Conservation (phyloP, 2,888 invertebrate genomes). For the Hyalella azteca region DNA sequence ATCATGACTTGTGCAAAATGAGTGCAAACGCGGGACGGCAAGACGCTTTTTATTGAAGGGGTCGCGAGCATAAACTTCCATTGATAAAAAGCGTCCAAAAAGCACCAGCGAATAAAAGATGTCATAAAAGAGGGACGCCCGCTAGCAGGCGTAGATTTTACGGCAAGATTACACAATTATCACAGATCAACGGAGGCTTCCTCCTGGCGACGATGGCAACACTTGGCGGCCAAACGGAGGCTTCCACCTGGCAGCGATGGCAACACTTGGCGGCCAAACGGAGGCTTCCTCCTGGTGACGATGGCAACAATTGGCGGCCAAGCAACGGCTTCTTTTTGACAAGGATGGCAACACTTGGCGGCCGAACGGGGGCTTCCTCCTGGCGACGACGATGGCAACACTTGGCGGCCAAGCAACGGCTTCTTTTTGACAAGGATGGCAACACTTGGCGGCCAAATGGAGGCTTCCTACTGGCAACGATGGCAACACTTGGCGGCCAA, state of each 20-base stretch:
- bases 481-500: too few relatives aligned
- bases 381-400: too few relatives aligned
- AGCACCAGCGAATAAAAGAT: background rate
- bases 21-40: background rate
- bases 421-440: too few relatives aligned
- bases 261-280: too few relatives aligned
- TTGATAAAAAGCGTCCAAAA: constrained; percentile 24
- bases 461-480: too few relatives aligned
- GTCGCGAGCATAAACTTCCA: background rate
- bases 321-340: too few relatives aligned
- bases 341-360: too few relatives aligned
- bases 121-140: constrained; percentile 14
- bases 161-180: background rate
- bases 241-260: background rate
- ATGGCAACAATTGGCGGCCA: too few relatives aligned
- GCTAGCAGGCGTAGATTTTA: constrained; percentile 33
- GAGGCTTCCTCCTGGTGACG: too few relatives aligned
- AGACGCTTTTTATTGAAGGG: constrained; percentile 4
- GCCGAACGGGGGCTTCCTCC: too few relatives aligned
- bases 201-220: background rate
- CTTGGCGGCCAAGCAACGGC: too few relatives aligned
- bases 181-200: background rate
- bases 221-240: background rate
- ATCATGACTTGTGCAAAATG: constrained; percentile 27
- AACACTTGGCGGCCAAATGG: too few relatives aligned